Evolutionary conservation across 2,888 invertebrate species (phyloP), one percentile per base, ranked within the genome.

Genomic region (Watsonalla binaria): DNA sequence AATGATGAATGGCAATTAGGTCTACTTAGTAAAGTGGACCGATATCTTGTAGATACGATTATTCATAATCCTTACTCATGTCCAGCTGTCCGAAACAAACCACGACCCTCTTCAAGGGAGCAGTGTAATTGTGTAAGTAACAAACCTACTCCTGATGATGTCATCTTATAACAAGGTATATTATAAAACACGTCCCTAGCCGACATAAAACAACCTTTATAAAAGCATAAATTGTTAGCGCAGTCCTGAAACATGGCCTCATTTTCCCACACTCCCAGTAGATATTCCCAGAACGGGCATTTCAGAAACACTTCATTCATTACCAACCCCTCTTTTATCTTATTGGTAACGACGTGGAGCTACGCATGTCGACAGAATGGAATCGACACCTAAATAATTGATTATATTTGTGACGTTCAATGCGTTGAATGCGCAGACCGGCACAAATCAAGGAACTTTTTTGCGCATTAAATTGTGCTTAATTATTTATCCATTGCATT

Each of bases 261-360:
- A 67, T 79, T 79, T 70, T 70, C 70, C 74, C 60, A 68, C 67
- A 68, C 71, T 75, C 66, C 71, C 73, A 61, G 70, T 75, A 69
- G 63, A 72, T 68, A 74, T 72, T 70, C 80, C 74, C 77, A 56
- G 66, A 67, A 70, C 61, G 72, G 67, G 70, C 74, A 70, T 78
- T 77, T 63, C 61, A 56, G 61, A 53, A 65, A 59, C 70, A 74
- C 73, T 80, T 79, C 80, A 79, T 81, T 81, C 78, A 81, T 81
- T 81, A 82, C 66, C 56, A 58, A 63, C 68, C 70, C 67, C 72
- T 63, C 74, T 67, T 70, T 72, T 73, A 74, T 75, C 69, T 77
- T 65, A 67, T 68, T 69, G 59, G 55, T 61, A 48, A 59, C 35
- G 35, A 46, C 60, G 55, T 61, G 47, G 59, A 15, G 33, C 46